Evolutionary conservation across 2,113 vertebrate genomes (phyloP), one percentile per base, ranked within the genome.

Genomic region (Daubentonia madagascariensis): DNA sequence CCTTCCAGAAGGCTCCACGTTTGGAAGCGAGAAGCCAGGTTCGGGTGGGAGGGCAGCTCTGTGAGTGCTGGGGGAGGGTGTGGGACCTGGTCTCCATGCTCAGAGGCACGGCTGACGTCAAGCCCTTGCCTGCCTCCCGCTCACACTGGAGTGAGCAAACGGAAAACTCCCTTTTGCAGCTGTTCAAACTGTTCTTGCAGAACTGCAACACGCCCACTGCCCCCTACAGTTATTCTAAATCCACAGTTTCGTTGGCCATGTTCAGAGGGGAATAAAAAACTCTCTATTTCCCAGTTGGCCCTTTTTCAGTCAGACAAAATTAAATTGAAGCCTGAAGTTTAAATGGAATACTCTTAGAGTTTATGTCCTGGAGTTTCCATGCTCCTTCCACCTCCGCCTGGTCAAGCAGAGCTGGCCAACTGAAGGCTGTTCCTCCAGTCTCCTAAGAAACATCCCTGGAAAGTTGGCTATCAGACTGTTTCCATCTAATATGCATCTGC

Each of bases 141-240:
- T 68, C 43, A 32, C 8, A 13, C 25, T 43, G 59, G 80, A 95
- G 48, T 35, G 43, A 45, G 25, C n/a, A 37, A 40, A 48, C 28
- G n/a, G 85, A 96, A 95, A 94, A 97, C 97, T 97, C 96, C 96
- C 97, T 91, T 97, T 97, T 89, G 83, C 98, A 97, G 98, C 97
- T 98, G 97, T 98, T 45, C 73, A 97, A 96, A 98, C 96, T 80
- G 45, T 79, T 70, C 84, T 37, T 28, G 23, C 16, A 14, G 80
- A 65, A 54, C 59, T 83, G 61, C 28, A 73, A n/a, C 85, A 61
- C 25, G 0, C 72, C 81, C 80, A 23, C 54, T 18, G 43, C 37
- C 65, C 85, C 88, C 80, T 83, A 8, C 14, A n/a, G 59, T 54
- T 43, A 85, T 84, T 88, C 76, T 76, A 37, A 54, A 61, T 17